A percentile compares a stretch with the other conserved stretches of the same genome.
These are phyloP conservation scores for Megaceryle torquata DNA, from an alignment of 2,113 vertebrate genomes.

Conservation along the genomic window DNA sequence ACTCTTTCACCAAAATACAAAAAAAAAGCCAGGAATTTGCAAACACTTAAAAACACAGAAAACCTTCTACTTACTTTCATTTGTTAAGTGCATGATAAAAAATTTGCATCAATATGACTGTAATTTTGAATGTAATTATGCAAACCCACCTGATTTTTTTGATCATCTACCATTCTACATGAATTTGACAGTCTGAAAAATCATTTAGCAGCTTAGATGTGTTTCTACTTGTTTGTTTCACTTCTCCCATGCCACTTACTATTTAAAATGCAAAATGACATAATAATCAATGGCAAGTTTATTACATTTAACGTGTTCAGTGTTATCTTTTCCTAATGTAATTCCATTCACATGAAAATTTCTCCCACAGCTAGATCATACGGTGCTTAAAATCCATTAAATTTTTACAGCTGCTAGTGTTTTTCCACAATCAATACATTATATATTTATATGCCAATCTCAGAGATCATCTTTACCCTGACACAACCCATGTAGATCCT, in stretches of 20 bases:
- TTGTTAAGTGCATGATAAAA: not conserved
- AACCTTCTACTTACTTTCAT: constrained; percentile 28
- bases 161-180: not conserved
- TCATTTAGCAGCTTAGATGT: not conserved
- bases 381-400: not conserved
- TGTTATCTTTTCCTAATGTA: not conserved
- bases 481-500: not conserved
- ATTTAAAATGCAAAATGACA: constrained; percentile 14
- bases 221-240: not conserved
- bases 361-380: not conserved
- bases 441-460: not conserved
- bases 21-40: not conserved
- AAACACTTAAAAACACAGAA: not conserved
- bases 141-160: constrained; percentile 13
- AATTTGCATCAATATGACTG: not conserved
- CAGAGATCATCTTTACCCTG: not conserved
- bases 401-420: not conserved
- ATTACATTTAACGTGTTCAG: not conserved
- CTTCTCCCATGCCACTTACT: not conserved
- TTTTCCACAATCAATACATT: not conserved
- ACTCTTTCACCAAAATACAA: not conserved
- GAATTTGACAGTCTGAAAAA: constrained; percentile 30
- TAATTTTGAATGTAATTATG: not conserved
- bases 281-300: not conserved
- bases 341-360: constrained; percentile 1